Evolutionary conservation across 2,888 invertebrate species (phyloP).

Genomic region (Euplexia lucipara): DNA sequence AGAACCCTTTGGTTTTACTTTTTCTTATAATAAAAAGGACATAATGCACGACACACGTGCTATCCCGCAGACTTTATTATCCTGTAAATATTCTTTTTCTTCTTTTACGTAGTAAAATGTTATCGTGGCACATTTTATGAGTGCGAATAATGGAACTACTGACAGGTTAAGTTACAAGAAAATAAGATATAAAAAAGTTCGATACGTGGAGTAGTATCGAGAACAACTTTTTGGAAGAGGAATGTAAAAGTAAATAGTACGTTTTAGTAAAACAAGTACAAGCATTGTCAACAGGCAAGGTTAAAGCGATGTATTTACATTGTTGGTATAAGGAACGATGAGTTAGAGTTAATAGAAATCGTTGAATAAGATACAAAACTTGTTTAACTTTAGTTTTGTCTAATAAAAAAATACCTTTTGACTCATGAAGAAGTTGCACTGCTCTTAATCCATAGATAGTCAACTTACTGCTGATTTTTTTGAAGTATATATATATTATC

Average conservation of each 20-base stretch:
- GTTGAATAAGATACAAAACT: background rate
- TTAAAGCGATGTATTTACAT: background rate
- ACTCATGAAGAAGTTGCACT: background rate
- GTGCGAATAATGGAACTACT: slow-evolving; percentile 31
- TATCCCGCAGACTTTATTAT: slow-evolving; percentile 45
- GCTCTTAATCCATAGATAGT: too few relatives aligned
- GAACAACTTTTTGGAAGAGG: too few relatives aligned
- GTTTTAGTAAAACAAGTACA: background rate
- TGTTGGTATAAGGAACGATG: background rate
- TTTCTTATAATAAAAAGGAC: slow-evolving; percentile 20
- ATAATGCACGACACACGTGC: slow-evolving; percentile 34
- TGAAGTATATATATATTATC: too few relatives aligned
- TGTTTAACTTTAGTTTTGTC: background rate
- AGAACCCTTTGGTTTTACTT: slow-evolving; percentile 50
- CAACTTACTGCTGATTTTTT: too few relatives aligned
- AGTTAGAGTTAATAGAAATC: background rate
- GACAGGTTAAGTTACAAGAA: slow-evolving; percentile 21
- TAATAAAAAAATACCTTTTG: too few relatives aligned
- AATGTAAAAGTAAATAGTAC: too few relatives aligned
- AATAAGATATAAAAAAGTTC: background rate
- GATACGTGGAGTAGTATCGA: background rate
- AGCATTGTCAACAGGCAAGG: background rate
- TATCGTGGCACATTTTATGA: slow-evolving; percentile 36
- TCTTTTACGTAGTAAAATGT: slow-evolving; percentile 47
- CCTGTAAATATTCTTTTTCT: slow-evolving; percentile 30